Conservation (phyloP, 2,888 invertebrate genomes). For the Aricia artaxerxes region DNA sequence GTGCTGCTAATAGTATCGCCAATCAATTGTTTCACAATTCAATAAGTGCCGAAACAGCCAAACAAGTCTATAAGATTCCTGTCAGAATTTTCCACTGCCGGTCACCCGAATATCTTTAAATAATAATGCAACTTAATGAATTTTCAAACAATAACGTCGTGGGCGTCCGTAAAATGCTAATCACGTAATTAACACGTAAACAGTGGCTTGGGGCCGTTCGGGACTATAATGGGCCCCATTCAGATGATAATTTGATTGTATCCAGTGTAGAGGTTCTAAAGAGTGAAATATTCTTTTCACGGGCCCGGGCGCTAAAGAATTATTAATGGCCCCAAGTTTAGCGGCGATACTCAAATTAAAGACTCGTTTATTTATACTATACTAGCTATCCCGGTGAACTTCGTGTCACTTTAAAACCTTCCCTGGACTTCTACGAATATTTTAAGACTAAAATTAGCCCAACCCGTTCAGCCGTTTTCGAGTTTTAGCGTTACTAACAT, state of each 20-base stretch:
- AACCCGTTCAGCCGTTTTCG: no score
- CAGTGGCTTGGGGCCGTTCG: conserved; percentile 60
- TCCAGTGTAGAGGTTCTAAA: conserved; percentile 64
- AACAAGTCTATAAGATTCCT: no score
- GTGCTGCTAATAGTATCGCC: no score
- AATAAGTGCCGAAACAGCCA: no score
- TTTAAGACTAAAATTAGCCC: no score
- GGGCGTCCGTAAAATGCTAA: conserved; percentile 15
- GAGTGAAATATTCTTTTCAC: conserved; percentile 75
- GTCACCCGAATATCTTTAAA: not conserved
- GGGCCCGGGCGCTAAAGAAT: conserved; percentile 63
- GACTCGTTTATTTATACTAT: not conserved
- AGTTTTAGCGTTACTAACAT: no score
- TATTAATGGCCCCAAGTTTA: conserved; percentile 70
- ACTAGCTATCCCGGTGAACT: no score
- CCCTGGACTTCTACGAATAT: no score
- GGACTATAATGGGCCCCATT: conserved; percentile 63
- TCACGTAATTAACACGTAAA: conserved; percentile 40
- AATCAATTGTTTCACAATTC: no score
- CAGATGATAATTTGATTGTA: conserved; percentile 77
- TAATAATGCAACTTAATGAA: conserved; percentile 27
- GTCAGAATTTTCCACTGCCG: no score
- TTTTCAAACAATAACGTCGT: conserved; percentile 16
- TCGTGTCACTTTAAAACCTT: no score
- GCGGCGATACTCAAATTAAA: conserved; percentile 34